Base-by-base conservation (phyloP, 1,140 invertebrate genomes). In the Glomeris maerens region DNA sequence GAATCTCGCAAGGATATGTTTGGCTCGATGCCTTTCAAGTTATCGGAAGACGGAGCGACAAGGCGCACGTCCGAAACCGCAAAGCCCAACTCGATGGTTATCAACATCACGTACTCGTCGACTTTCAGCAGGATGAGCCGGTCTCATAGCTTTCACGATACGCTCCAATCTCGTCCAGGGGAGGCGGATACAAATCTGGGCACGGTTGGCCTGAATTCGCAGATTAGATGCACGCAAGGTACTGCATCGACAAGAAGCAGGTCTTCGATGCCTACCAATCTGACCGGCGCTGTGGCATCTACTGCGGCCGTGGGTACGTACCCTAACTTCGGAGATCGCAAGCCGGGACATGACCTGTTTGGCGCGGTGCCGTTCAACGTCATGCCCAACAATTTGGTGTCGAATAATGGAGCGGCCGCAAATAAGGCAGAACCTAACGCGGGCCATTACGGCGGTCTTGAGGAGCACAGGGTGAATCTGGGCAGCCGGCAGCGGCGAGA, bases 291-390 rank as follows among this genome's bases (percentile, higher is more conserved):
- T 36, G 17, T 36, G 10, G 31, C 31, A 36, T 36, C 31, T 17
- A 36, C 31, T 13, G 10, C 10, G 17, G 10, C 10, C 17, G 10
- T 13, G 17, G 17, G 10, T 36, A 17, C 17, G 10, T 36, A 10
- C 17, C 10, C 10, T 36, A 36, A 36, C 31, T 13, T 13, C 10
- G 10, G 10, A 36, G 31, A 36, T 10, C 31, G 17, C 17, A 1
- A 7, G 45, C 17, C 52, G 17, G 42, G 55, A 29, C 60, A 64
- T 38, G 77, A 80, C 60, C 57, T 78, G 0, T 80, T 80, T 60
- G 77, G 77, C 2, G 72, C 75, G 10, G 69, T 75, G 26, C 77
- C 77, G 2, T n/a, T n/a, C n/a, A n/a, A n/a, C n/a, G n/a, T n/a
- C n/a, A n/a, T n/a, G n/a, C n/a, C n/a, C n/a, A n/a, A n/a, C n/a